Conservation (phyloP, 2,888 invertebrate genomes). For the Sphaerophoria rueppellii region DNA sequence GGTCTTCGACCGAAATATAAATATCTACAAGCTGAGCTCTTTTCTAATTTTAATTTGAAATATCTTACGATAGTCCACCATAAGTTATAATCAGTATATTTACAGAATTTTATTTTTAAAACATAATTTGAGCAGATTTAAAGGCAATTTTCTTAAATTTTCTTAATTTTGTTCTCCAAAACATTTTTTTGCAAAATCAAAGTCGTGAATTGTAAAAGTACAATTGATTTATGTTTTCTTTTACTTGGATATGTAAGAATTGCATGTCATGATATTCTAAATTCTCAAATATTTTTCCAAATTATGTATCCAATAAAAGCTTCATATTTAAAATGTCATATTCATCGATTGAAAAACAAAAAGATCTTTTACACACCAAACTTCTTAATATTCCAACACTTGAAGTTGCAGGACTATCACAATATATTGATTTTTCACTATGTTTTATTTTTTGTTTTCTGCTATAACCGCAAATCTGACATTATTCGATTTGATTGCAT, state of each 20-base stretch:
- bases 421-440: constrained; percentile 45
- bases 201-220: constrained; percentile 30
- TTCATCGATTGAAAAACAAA: neutral
- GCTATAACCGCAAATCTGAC: neutral
- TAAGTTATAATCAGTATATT: neutral
- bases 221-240: constrained; percentile 8
- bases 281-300: neutral
- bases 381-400: constrained; percentile 6
- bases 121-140: constrained; percentile 20
- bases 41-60: neutral
- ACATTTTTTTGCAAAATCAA: constrained; percentile 4
- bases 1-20: constrained; percentile 20
- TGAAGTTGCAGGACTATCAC: constrained; percentile 59
- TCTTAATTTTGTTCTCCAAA: neutral
- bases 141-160: constrained; percentile 28
- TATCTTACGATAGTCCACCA: constrained; percentile 35
- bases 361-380: neutral
- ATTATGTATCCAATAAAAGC: neutral
- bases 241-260: constrained; percentile 32
- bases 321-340: neutral
- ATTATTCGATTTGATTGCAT: constrained; percentile 48
- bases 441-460: neutral
- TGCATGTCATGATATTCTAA: constrained; percentile 33
- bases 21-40: constrained; percentile 4
- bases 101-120: constrained; percentile 19